Conservation (phyloP, 2,888 invertebrate species). For the Hipparchia sbordonii region DNA sequence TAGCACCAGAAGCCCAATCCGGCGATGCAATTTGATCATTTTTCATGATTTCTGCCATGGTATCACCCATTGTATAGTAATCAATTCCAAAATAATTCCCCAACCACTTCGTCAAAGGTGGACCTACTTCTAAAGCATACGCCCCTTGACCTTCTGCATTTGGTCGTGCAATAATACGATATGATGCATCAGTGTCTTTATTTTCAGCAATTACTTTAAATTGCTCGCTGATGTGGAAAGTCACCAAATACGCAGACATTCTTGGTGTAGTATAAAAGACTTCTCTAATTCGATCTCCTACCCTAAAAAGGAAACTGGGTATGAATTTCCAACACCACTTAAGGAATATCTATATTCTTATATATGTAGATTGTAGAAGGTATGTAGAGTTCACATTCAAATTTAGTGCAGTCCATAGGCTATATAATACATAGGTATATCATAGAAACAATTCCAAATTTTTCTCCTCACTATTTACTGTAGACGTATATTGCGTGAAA, state of each 20-base stretch:
- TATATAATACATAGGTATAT: no score
- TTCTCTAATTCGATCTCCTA: constrained; percentile 61
- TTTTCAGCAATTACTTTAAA: constrained; percentile 69
- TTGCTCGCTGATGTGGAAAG: constrained; percentile 83
- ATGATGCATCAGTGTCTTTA: constrained; percentile 52
- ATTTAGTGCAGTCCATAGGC: no score
- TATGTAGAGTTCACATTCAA: no score
- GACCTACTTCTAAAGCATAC: constrained; percentile 72
- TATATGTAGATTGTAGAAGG: no score
- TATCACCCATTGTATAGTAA: constrained; percentile 67
- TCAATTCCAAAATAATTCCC: constrained; percentile 65
- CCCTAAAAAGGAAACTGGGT: constrained; percentile 48
- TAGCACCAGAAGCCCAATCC: constrained; percentile 77
- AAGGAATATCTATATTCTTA: neutral
- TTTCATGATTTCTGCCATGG: constrained; percentile 65
- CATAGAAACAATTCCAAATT: no score
- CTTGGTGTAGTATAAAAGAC: constrained; percentile 83
- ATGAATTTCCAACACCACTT: neutral
- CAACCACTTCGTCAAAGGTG: constrained; percentile 68
- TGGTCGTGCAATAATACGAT: constrained; percentile 71
- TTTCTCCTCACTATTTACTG: no score
- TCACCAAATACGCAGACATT: constrained; percentile 94
- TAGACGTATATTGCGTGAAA: no score
- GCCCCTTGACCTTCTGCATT: constrained; percentile 65
- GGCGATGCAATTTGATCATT: constrained; percentile 76